Conservation (phyloP, 2,888 invertebrate species). For the Hypsopygia costalis region DNA sequence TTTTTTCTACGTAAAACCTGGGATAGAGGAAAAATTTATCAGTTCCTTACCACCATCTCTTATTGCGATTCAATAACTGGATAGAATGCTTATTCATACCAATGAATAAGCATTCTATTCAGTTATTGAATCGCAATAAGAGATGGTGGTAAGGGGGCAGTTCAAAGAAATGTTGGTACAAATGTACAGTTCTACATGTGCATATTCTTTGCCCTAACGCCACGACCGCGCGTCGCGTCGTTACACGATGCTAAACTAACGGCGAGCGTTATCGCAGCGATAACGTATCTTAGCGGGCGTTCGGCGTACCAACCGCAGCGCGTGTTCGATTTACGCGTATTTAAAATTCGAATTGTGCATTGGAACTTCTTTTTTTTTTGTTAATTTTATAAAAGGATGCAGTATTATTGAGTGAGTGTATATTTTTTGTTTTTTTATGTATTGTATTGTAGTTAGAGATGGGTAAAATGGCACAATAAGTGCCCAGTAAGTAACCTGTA, state of each 20-base stretch:
- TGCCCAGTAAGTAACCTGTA: too few relatives aligned
- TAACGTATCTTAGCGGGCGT: conserved; percentile 34
- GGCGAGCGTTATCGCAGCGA: conserved; percentile 34
- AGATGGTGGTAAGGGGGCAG: too few relatives aligned
- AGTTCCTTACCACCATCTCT: too few relatives aligned
- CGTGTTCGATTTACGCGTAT: conserved; percentile 19
- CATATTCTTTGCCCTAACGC: conserved; percentile 27
- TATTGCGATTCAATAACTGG: too few relatives aligned
- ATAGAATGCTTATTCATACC: too few relatives aligned
- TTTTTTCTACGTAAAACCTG: too few relatives aligned
- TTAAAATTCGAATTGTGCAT: conserved; percentile 22
- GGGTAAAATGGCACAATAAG: too few relatives aligned
- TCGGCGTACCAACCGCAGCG: conserved; percentile 16
- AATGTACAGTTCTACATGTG: conserved; percentile 5
- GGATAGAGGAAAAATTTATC: too few relatives aligned
- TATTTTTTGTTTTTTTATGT: not conserved
- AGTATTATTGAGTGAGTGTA: conserved; percentile 9
- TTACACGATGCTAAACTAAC: conserved; percentile 29
- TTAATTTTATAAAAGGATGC: conserved; percentile 1
- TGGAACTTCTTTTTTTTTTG: conserved; percentile 11
- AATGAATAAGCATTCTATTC: too few relatives aligned
- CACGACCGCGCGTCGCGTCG: conserved; percentile 28
- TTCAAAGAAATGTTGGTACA: too few relatives aligned
- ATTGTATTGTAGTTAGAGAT: too few relatives aligned
- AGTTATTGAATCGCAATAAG: too few relatives aligned